A percentile compares a stretch with the other conserved stretches of the same genome.
phyloP scores from a whole-genome alignment of 2,888 invertebrate genomes.

The Patella pellucida region DNA sequence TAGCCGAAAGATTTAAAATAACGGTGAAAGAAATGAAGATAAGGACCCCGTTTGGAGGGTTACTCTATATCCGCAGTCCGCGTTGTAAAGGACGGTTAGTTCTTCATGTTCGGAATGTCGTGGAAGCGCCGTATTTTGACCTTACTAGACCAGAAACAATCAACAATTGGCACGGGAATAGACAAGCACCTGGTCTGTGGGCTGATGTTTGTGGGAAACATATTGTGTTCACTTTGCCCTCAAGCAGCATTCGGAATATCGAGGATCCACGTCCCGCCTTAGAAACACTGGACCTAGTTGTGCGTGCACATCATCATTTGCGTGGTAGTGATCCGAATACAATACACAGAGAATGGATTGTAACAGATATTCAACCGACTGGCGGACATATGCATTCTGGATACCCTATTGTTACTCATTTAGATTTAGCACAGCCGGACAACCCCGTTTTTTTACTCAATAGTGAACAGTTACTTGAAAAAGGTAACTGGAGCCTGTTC shows the following conservation, averaged over 20 bases:
- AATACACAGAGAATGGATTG: background rate
- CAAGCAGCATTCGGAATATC: background rate
- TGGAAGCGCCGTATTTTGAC: background rate
- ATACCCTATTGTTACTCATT: background rate
- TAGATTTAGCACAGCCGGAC: background rate
- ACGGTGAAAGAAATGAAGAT: background rate
- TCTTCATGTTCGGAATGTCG: background rate
- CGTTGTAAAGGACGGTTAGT: background rate
- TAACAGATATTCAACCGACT: background rate
- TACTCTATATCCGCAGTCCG: background rate
- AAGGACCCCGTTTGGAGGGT: background rate
- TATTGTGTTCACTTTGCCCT: background rate
- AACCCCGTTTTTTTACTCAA: background rate
- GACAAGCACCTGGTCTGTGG: background rate
- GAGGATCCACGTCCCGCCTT: background rate
- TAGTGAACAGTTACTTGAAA: background rate
- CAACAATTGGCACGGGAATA: background rate
- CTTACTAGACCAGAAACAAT: background rate
- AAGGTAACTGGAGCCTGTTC: background rate
- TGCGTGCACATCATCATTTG: background rate
- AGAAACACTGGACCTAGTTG: background rate
- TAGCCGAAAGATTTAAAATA: background rate
- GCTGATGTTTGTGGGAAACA: background rate
- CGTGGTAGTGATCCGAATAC: background rate
- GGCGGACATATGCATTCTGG: constrained; percentile 4